phyloP scores from a whole-genome alignment of 2,797 vertebrate genomes.

The Catharus ustulatus region DNA sequence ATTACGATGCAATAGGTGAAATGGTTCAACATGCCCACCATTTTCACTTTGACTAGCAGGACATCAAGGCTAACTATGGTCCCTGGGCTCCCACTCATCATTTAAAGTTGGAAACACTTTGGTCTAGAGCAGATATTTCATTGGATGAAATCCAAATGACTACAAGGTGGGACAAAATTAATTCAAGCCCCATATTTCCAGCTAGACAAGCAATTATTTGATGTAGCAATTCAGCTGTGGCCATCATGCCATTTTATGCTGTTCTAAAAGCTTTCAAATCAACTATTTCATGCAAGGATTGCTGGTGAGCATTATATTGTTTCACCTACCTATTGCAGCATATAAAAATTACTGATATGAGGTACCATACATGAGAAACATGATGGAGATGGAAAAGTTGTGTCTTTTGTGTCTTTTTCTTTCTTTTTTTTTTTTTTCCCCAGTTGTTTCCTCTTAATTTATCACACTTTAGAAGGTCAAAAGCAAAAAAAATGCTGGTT shows the following conservation, averaged over 20 bases:
- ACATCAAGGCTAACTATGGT: not conserved
- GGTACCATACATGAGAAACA: not conserved
- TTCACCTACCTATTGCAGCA: not conserved
- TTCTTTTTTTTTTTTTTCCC: too few relatives aligned
- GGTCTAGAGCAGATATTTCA: not conserved
- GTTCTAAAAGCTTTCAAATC: not conserved
- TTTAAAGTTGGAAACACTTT: not conserved
- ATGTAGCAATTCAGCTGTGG: not conserved
- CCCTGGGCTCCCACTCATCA: rapidly evolving
- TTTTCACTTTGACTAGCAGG: not conserved
- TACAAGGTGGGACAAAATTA: not conserved
- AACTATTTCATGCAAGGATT: not conserved
- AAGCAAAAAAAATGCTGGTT: not conserved
- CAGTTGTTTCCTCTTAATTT: not conserved
- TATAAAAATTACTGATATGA: rapidly evolving
- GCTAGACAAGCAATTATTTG: not conserved
- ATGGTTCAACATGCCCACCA: not conserved
- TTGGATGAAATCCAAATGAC: not conserved
- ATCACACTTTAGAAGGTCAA: not conserved
- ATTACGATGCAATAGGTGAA: not conserved
- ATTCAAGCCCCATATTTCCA: not conserved
- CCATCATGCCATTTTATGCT: not conserved
- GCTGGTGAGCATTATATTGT: not conserved
- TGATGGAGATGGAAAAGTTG: not conserved
- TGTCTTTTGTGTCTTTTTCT: not conserved